Conservation (phyloP, 2,888 invertebrate species). For the Cerastis rubricosa region DNA sequence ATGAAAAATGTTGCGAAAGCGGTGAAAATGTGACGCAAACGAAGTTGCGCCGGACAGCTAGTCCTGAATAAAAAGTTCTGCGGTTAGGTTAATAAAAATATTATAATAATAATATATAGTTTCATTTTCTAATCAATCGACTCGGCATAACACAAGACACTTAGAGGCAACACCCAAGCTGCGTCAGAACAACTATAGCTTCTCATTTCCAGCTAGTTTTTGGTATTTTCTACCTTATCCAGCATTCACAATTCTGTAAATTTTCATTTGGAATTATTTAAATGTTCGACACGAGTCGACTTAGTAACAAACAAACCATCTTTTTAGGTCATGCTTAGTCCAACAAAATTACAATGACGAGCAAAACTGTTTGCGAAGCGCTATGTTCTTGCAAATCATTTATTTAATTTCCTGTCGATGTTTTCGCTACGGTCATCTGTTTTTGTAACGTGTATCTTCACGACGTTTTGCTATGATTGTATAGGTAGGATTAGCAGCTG, state of each 20-base stretch:
- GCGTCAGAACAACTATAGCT: background rate
- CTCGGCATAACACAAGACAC: background rate
- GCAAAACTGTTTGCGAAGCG: slow-evolving; percentile 36
- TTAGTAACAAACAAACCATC: slow-evolving; percentile 12
- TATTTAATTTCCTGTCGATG: slow-evolving; percentile 57
- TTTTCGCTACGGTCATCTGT: slow-evolving; percentile 39
- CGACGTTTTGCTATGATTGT: background rate
- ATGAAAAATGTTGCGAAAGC: too few relatives aligned
- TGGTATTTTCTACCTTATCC: too few relatives aligned
- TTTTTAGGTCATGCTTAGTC: slow-evolving; percentile 48
- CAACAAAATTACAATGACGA: slow-evolving; percentile 31
- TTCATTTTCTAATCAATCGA: background rate
- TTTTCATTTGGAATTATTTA: background rate
- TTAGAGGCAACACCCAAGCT: background rate
- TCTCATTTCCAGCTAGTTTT: background rate
- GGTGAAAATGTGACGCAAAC: too few relatives aligned
- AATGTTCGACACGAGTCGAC: slow-evolving; percentile 5
- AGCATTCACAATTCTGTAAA: background rate
- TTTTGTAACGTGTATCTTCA: slow-evolving; percentile 36
- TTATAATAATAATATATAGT: too few relatives aligned
- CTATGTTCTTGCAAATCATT: slow-evolving; percentile 54
- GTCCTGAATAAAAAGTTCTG: too few relatives aligned
- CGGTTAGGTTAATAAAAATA: background rate
- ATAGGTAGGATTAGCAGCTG: slow-evolving; percentile 7
- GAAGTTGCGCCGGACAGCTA: too few relatives aligned